Evolutionary conservation across 2,113 vertebrate genomes (phyloP).

Genomic region (Forbesichthys papilliferus): DNA sequence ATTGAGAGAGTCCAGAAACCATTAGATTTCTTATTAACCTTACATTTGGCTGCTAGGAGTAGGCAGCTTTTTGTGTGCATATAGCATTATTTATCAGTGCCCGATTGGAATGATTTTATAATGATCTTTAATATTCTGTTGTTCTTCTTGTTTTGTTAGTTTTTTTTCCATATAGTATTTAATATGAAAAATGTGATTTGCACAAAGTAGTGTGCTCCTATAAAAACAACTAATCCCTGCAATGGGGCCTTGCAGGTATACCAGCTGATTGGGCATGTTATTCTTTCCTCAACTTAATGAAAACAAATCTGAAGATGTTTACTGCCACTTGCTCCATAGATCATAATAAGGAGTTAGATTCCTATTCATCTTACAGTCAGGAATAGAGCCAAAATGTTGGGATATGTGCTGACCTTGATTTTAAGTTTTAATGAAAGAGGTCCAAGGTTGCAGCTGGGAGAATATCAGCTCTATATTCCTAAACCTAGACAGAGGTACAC

Average conservation of each 20-base stretch:
- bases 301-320: slow-evolving; percentile 16
- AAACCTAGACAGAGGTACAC: background rate
- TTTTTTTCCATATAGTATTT: no score
- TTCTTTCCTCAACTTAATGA: slow-evolving; percentile 2
- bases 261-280: background rate
- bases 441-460: slow-evolving; percentile 4
- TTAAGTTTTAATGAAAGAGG: slow-evolving; percentile 15
- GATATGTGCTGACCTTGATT: slow-evolving; percentile 23
- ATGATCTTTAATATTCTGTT: no score
- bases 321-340: slow-evolving; percentile 12
- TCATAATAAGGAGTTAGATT: slow-evolving; percentile 12
- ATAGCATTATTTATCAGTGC: no score
- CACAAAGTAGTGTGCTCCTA: slow-evolving; percentile 8
- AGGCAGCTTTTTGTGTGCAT: no score
- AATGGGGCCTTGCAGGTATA: background rate
- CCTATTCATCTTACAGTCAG: slow-evolving; percentile 28
- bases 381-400: slow-evolving; percentile 22
- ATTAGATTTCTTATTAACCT: no score
- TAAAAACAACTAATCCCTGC: background rate
- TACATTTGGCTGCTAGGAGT: no score
- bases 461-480: background rate
- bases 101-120: no score
- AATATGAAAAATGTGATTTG: background rate
- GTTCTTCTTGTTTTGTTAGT: no score
- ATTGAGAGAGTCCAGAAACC: no score